Evolutionary conservation across 2,113 vertebrate genomes (phyloP).

Genomic region (Penelope pileata): DNA sequence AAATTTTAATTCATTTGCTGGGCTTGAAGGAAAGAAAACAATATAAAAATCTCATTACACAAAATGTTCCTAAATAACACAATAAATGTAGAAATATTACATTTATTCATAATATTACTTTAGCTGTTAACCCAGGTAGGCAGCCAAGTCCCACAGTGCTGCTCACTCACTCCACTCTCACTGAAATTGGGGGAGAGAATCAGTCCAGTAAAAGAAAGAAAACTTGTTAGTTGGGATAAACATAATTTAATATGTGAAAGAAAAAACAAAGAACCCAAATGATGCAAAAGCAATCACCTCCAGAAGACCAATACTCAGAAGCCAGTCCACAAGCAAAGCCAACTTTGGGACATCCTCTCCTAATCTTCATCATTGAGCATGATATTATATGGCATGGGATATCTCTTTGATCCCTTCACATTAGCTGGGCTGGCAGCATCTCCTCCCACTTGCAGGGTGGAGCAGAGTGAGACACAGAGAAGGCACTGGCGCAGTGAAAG

Average conservation of each 20-base stretch:
- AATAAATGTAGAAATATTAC: neutral
- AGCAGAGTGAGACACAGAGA: neutral
- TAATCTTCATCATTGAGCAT: neutral
- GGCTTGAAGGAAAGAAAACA: neutral
- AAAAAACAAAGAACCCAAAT: neutral
- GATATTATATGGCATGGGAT: neutral
- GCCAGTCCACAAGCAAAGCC: neutral
- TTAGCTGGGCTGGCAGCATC: neutral
- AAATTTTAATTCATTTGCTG: neutral
- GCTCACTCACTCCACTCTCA: neutral
- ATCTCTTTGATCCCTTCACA: neutral
- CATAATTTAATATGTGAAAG: neutral
- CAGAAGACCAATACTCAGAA: neutral
- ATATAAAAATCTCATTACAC: neutral
- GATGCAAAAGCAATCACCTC: neutral
- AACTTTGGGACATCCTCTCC: neutral
- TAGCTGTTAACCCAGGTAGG: neutral
- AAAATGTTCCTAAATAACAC: neutral
- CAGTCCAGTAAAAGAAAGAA: neutral
- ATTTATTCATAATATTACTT: too few species aligned
- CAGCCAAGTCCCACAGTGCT: neutral
- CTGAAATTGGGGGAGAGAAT: neutral
- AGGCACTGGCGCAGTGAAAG: neutral
- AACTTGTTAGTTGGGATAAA: accelerated
- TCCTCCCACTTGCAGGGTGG: accelerated